Percentiles rank a stretch among this genome's conserved stretches.
phyloP scores from a whole-genome alignment of 2,113 vertebrate genomes.

The Bagarius yarrelli region DNA sequence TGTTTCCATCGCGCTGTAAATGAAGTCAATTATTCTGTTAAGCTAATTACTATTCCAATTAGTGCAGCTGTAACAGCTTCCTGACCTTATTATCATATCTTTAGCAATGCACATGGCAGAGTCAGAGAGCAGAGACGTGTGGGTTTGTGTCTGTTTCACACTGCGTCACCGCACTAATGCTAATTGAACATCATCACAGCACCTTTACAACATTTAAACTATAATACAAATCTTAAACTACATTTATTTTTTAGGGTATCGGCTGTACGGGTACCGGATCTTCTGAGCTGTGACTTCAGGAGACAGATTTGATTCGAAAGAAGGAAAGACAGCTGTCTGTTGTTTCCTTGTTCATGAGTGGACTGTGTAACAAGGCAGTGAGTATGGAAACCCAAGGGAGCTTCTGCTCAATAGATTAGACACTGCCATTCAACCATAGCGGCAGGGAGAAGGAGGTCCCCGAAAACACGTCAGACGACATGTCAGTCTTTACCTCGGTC shows the following conservation, averaged over 20 bases:
- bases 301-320: constrained; percentile 5
- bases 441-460: constrained; percentile 68
- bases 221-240: not conserved
- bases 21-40: constrained; percentile 40
- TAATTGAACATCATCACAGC: constrained; percentile 15
- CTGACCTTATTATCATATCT: constrained; percentile 39
- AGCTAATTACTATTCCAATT: constrained; percentile 43
- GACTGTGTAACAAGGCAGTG: constrained; percentile 80
- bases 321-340: constrained; percentile 38
- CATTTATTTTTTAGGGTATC: not conserved
- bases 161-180: not conserved
- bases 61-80: constrained; percentile 23
- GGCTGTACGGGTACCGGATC: not conserved
- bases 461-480: constrained; percentile 67
- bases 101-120: constrained; percentile 34
- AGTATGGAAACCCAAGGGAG: constrained; percentile 76
- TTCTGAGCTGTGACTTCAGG: not conserved
- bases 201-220: not conserved
- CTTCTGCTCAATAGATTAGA: constrained; percentile 78
- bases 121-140: constrained; percentile 8
- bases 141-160: constrained; percentile 22
- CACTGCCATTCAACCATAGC: constrained; percentile 69
- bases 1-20: constrained; percentile 22
- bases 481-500: constrained; percentile 59
- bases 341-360: constrained; percentile 30